Base-by-base conservation (phyloP, 2,888 invertebrate genomes). In the Nomada flava region DNA sequence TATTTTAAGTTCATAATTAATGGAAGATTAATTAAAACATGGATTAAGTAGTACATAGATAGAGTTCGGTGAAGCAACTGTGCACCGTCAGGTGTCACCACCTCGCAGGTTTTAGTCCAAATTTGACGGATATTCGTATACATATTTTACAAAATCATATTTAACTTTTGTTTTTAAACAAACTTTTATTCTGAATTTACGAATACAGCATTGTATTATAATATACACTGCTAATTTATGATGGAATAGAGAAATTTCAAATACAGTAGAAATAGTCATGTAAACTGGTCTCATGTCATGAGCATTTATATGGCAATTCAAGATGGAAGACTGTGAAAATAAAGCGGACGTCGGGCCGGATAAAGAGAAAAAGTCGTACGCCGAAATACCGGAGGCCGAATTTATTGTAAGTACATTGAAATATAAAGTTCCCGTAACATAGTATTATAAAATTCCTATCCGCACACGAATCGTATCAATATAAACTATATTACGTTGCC, bases 341-440 rank as follows among this genome's bases (percentile, higher is more conserved):
- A 90, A 90, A 87, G 83, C 85, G 71, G 89, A 89, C 67, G 73
- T 86, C 57, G 90, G 89, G 74, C 75, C 89, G 87, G 90, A 90
- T 92, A 93, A 93, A 89, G 93, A 94, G 59, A 95, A 95, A 93
- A 95, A 95, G 91, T 96, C 97, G 0, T 97, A 96, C 94, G 97
- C 97, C 71, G 98, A 98, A 86, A 98, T 98, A 91, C 98, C 98
- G 62, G 97, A 97, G 94, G 98, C 98, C 57, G 95, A 96, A 89
- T 98, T 98, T 95, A 96, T 98, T 90, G 98, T 98, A 95, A 96
- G 96, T 95, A 86, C 62, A 53, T 74, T 70, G 53, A 74, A 7
- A 68, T 72, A 69, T 59, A 65, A 63, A 62, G 63, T 79, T 76
- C 13, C 26, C 62, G 59, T 59, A 50, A 59, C 57, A 44, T 53